Percentiles rank a stretch among this genome's conserved stretches.
Conservation (phyloP, 2,797 vertebrate species). For the Phrynocephalus guinanensis region DNA sequence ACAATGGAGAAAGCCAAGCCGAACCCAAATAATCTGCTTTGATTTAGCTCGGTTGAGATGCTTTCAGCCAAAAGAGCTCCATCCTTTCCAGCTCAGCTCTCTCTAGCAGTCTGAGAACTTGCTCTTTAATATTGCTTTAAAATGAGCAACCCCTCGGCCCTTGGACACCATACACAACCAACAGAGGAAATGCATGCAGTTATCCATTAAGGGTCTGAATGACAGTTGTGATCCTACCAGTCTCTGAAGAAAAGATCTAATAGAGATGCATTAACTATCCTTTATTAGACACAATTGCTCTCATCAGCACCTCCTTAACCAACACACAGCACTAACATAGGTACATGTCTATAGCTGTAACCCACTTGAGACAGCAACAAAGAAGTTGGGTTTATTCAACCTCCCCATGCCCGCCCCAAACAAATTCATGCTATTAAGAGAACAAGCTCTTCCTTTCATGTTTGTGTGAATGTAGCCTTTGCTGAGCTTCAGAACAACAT, state of each 20-base stretch:
- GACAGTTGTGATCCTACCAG: slow-evolving; percentile 20
- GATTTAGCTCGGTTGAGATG: neutral
- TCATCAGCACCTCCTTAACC: slow-evolving; percentile 58
- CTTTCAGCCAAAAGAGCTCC: too few relatives aligned
- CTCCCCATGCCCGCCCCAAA: slow-evolving; percentile 22
- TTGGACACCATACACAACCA: neutral
- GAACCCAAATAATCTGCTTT: neutral
- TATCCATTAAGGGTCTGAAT: neutral
- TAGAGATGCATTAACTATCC: slow-evolving; percentile 59
- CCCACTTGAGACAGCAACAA: slow-evolving; percentile 32
- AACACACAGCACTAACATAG: slow-evolving; percentile 58
- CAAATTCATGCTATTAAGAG: slow-evolving; percentile 45
- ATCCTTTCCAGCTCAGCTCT: neutral
- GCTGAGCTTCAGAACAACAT: slow-evolving; percentile 30
- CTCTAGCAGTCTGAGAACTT: neutral
- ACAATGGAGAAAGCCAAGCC: neutral
- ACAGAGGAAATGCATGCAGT: neutral
- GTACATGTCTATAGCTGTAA: slow-evolving; percentile 31
- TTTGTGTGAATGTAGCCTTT: slow-evolving; percentile 16
- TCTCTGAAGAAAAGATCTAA: slow-evolving; percentile 47
- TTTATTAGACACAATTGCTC: slow-evolving; percentile 52
- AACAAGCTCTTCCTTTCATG: slow-evolving; percentile 48
- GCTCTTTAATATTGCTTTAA: neutral
- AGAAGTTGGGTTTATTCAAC: slow-evolving; percentile 46
- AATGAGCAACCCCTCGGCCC: neutral